Percentiles rank a stretch among this genome's conserved stretches.
Evolutionary conservation across 2,797 vertebrate genomes (phyloP).

Genomic region (Gadopsis marmoratus): DNA sequence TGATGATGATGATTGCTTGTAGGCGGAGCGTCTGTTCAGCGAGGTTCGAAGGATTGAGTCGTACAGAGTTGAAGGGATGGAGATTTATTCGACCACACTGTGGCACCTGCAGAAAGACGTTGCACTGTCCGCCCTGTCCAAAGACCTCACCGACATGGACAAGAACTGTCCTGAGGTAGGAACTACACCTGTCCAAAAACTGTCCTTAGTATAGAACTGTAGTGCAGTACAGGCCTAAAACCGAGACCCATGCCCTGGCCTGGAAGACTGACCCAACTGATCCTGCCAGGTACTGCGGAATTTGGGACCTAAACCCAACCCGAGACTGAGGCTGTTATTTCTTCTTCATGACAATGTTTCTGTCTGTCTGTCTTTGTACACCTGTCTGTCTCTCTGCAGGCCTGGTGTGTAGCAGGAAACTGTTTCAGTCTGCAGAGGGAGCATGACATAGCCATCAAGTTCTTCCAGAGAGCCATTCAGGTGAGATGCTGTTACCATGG

Average conservation of each 20-base stretch:
- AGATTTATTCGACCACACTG: constrained; percentile 97
- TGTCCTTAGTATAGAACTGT: background rate
- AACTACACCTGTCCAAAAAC: background rate
- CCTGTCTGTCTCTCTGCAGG: constrained; percentile 75
- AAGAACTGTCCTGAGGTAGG: constrained; percentile 96
- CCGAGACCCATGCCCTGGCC: too few relatives aligned
- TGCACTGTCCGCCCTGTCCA: constrained; percentile 94
- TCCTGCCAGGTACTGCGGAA: too few relatives aligned
- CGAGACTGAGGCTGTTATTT: too few relatives aligned
- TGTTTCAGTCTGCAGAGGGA: constrained; percentile 98
- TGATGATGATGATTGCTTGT: constrained; percentile 2
- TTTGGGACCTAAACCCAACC: too few relatives aligned
- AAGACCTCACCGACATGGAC: constrained; percentile 98
- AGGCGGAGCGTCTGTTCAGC: constrained; percentile 97
- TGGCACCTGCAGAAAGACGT: constrained; percentile 99
- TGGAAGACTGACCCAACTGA: too few relatives aligned
- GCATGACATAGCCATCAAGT: constrained; percentile 98
- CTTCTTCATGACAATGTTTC: too few relatives aligned
- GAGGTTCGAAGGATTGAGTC: constrained; percentile 97
- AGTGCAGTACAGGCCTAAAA: too few relatives aligned
- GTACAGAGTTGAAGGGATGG: constrained; percentile 97
- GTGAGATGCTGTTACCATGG: constrained; percentile 81
- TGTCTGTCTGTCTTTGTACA: background rate
- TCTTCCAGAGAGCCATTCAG: constrained; percentile 98
- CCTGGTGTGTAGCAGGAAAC: constrained; percentile 98